Evolutionary conservation across 2,888 invertebrate genomes (phyloP), one percentile per base, ranked within the genome.

Genomic region (Heteropelma amictum): DNA sequence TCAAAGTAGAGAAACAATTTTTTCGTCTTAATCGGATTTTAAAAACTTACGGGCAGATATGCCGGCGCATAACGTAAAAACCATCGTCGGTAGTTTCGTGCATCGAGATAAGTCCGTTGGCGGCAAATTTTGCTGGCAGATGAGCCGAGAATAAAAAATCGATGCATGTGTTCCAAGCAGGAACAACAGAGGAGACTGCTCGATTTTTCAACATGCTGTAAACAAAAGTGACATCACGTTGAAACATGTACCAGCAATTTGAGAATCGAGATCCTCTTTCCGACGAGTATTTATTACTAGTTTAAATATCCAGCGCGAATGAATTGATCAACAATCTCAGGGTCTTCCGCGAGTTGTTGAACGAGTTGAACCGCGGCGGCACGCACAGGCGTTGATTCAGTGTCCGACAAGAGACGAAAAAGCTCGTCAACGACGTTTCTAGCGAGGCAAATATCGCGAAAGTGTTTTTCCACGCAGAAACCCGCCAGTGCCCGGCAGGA

Each of bases 41-140:
- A 30, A 2, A 45, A 65, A 79, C 83, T 65, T 77, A 88, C 88
- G 84, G 83, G 61, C 86, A 85, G 64, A 76, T 40, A 47, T 78
- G 81, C 8, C 80, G 83, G 1, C 85, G 83, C 73, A 85, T 79
- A 26, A 84, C 82, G 63, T 88, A 87, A 79, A 88, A 88, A 69
- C 89, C 88, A 73, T 89, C 86, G 79, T 90, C 87, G 0, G 93
- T 93, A 17, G 91, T 89, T 69, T 94, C 93, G 73, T 91, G 92
- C 35, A 93, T 90, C 1, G 92, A 92, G 28, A 94, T 85, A 1
- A 90, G 90, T 3, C 93, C 93, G 0, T 91, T 92, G 79, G 93
- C 91, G 0, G 92, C 92, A 65, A 94, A 91, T 83, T 94, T 94
- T 26, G 92, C 90, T 0, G 93, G 92, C 0, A 93, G 90, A 73